Evolutionary conservation across 2,888 invertebrate species (phyloP).

Genomic region (Merodon equestris): DNA sequence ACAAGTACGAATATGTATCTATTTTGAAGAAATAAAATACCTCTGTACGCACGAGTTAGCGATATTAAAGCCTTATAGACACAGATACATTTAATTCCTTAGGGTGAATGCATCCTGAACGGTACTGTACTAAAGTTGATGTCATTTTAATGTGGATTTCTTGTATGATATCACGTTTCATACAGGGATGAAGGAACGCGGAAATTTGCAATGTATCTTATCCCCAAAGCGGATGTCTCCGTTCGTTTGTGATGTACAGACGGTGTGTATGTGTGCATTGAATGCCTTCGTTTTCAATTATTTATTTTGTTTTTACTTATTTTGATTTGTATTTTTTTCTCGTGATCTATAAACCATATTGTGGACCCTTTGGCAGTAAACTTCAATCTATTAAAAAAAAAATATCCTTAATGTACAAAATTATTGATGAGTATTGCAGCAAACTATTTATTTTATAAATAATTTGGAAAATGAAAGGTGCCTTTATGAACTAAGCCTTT

Average conservation of each 20-base stretch:
- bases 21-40: constrained; percentile 36
- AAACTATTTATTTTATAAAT: too few species aligned
- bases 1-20: neutral
- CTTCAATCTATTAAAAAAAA: too few species aligned
- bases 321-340: too few species aligned
- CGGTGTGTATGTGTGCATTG: too few species aligned
- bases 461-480: too few species aligned
- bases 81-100: constrained; percentile 43
- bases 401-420: too few species aligned
- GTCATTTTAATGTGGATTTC: constrained; percentile 61
- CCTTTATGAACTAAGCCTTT: too few species aligned
- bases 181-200: constrained; percentile 52
- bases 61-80: constrained; percentile 7
- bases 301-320: too few species aligned
- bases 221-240: constrained; percentile 47
- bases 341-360: too few species aligned
- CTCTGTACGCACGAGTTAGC: constrained; percentile 20
- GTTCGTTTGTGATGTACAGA: constrained; percentile 22
- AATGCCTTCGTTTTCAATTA: too few species aligned
- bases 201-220: constrained; percentile 44
- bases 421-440: too few species aligned
- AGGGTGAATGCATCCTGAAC: constrained; percentile 63
- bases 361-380: neutral
- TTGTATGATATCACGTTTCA: constrained; percentile 62
- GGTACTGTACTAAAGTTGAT: constrained; percentile 55